Evolutionary conservation across 2,113 vertebrate genomes (phyloP).

Genomic region (Notarius lentiginosus): DNA sequence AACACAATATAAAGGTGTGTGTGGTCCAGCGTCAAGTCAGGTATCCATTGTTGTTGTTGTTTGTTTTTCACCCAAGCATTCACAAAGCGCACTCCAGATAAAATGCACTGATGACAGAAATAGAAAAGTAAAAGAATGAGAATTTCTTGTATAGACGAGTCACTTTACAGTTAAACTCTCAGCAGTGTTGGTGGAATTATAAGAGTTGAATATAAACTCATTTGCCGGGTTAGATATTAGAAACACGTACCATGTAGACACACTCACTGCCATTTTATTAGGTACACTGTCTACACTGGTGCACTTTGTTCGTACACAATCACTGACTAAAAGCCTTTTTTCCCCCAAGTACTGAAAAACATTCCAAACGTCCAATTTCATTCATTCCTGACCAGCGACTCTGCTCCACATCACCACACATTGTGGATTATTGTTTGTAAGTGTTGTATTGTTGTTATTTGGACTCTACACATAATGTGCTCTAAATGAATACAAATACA

Average conservation of each 20-base stretch:
- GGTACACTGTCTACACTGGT: background rate
- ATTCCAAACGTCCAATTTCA: background rate
- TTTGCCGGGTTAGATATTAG: background rate
- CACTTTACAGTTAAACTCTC: background rate
- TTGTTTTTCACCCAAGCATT: background rate
- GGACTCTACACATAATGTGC: background rate
- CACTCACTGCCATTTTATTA: background rate
- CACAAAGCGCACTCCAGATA: no score
- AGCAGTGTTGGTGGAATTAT: background rate
- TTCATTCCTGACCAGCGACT: background rate
- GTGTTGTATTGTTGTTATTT: background rate
- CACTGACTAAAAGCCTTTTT: background rate
- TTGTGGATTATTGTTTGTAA: background rate
- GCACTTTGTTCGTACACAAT: background rate
- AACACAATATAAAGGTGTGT: background rate
- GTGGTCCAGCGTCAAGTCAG: background rate
- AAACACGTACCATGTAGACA: background rate
- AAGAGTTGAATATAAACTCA: background rate
- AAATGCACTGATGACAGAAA: background rate
- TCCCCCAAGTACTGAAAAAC: background rate
- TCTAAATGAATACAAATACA: background rate
- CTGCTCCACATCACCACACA: background rate
- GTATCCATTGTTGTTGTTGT: background rate
- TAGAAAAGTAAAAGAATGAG: background rate
- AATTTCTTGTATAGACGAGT: background rate